Conservation (phyloP, 2,113 vertebrate species). For the Thalassoma bifasciatum region DNA sequence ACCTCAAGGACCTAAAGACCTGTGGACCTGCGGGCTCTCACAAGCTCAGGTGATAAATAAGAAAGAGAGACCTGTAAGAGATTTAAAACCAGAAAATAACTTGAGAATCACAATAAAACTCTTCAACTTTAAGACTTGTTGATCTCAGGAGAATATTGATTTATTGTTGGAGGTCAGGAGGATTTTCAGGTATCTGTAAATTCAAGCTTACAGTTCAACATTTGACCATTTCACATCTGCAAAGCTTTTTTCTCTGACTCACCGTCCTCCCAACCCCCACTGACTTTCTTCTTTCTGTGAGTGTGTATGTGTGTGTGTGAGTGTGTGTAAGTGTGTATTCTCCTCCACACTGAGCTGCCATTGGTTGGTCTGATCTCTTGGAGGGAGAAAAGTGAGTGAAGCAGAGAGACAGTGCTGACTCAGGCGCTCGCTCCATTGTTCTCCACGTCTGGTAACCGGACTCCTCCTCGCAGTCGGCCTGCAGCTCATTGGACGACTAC, state of each 20-base stretch:
- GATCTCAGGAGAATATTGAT: too few species aligned
- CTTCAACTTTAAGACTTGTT: too few species aligned
- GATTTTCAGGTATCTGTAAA: too few species aligned
- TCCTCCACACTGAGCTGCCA: slow-evolving; percentile 60
- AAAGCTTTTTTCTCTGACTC: slow-evolving; percentile 38
- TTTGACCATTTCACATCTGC: slow-evolving; percentile 63
- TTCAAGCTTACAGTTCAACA: slow-evolving; percentile 7
- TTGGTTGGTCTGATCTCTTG: slow-evolving; percentile 70
- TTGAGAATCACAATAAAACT: too few species aligned
- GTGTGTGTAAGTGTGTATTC: slow-evolving; percentile 31
- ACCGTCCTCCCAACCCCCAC: slow-evolving; percentile 69
- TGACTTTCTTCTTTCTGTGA: slow-evolving; percentile 59
- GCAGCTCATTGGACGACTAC: slow-evolving; percentile 66
- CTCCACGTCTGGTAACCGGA: slow-evolving; percentile 69
- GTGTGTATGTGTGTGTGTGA: slow-evolving; percentile 25
- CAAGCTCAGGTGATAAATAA: too few species aligned
- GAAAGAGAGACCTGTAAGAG: too few species aligned
- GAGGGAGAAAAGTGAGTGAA: slow-evolving; percentile 68
- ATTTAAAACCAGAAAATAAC: too few species aligned
- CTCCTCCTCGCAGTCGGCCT: slow-evolving; percentile 68
- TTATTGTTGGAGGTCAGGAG: too few species aligned
- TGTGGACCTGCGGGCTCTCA: too few species aligned
- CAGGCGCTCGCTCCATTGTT: slow-evolving; percentile 78
- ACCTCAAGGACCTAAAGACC: too few species aligned
- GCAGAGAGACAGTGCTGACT: slow-evolving; percentile 77